Conservation (phyloP, 30 jellyfish, hydroid and myxozoan genomes). For the Phacellophora camtschatica region DNA sequence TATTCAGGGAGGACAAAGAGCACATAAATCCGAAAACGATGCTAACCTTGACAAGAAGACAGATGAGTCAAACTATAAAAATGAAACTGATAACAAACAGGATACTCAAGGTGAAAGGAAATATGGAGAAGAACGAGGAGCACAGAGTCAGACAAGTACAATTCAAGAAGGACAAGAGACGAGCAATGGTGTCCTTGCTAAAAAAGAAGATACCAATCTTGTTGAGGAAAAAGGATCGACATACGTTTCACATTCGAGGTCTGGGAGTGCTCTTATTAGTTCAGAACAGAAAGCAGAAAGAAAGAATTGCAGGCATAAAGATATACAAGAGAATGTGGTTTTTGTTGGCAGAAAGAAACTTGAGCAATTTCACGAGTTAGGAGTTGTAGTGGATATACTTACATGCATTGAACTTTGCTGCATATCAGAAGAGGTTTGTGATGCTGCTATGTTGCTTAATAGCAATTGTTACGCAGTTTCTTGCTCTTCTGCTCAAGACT, state of each 20-base stretch:
- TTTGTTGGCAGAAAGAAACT: slow-evolving; percentile 57
- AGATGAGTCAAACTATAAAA: neutral
- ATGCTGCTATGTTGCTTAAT: slow-evolving; percentile 69
- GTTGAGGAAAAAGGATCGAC: slow-evolving; percentile 42
- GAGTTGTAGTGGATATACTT: slow-evolving; percentile 14
- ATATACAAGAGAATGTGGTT: slow-evolving; percentile 3
- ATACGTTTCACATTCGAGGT: slow-evolving; percentile 23
- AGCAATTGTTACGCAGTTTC: slow-evolving; percentile 65
- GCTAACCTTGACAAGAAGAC: too few species aligned
- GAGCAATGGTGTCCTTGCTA: neutral
- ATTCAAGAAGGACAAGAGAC: too few species aligned
- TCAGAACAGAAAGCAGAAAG: neutral
- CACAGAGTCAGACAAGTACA: too few species aligned
- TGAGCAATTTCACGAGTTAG: slow-evolving; percentile 51
- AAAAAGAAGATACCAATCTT: neutral
- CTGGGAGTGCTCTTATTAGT: neutral
- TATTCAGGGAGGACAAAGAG: too few species aligned
- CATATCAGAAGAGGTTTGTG: slow-evolving; percentile 56
- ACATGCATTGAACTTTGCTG: slow-evolving; percentile 81
- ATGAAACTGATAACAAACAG: neutral
- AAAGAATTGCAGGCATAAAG: slow-evolving; percentile 48
- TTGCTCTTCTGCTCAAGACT: slow-evolving; percentile 33
- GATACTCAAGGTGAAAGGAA: neutral
- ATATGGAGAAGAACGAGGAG: too few species aligned
- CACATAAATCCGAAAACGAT: too few species aligned